Base-by-base conservation (phyloP, 1,140 invertebrate species). In the Neodiprion pinetum region DNA sequence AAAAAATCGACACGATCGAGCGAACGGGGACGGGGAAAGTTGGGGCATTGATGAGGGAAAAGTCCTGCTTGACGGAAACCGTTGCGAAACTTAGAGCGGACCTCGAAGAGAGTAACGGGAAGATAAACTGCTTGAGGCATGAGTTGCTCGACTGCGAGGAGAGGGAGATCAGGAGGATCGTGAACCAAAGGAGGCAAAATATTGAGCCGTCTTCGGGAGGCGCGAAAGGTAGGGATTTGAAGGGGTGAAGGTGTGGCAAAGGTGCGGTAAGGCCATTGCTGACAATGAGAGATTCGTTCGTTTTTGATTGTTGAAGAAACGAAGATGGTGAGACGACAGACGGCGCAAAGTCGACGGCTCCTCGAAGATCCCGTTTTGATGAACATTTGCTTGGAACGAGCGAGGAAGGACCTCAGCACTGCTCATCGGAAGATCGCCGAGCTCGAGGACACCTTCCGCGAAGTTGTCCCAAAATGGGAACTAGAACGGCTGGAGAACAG, bases 31-130 rank as follows among this genome's bases (percentile, higher is more conserved):
- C 47, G 73, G 12, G 12, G 21, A 11, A 75, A 10, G 21, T 75
- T 53, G 48, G 50, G 48, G 53, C 17, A 12, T 70, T 71, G 47
- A 65, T 66, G 68, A 53, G 28, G 23, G 48, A 70, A 21, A 74
- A 9, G 21, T 48, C 17, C 66, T 28, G 49, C 40, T 70, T 49
- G 11, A 70, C 69, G 66, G 14, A 23, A 11, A 72, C 69, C 48
- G 14, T 78, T 86, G 86, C n/a, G 82, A 88, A 87, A 86, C 78
- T 84, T 81, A 85, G 14, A 86, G 88, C 80, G 85, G 86, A 28
- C 82, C 85, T 76, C 83, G 86, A 53, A 75, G 77, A 10, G 80
- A 75, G 65, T 84, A 84, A 67, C 82, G 85, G 75, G 75, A 86
- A 49, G 73, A 84, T 84, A 21, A 69, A 21, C 12, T 8, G 5